Conservation (phyloP, 2,888 invertebrate genomes). For the Scelioninae gen. 2 region DNA sequence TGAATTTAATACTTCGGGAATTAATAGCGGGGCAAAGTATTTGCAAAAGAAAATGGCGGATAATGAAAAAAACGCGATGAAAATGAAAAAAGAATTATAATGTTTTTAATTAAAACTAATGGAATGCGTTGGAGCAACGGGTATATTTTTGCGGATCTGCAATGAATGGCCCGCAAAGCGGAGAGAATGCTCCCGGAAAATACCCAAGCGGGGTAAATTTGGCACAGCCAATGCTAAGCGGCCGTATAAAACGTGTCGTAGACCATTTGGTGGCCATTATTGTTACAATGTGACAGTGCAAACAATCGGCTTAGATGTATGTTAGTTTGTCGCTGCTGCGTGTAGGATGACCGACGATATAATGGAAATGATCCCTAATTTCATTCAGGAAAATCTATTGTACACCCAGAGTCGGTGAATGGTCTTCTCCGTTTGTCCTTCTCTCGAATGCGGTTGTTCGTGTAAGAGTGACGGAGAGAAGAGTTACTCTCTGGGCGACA, state of each 20-base stretch:
- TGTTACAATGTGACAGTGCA: conserved; percentile 27
- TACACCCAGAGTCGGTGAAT: too few species aligned
- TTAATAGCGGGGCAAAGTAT: too few species aligned
- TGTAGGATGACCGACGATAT: not conserved
- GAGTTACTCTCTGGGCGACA: too few species aligned
- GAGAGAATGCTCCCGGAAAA: conserved; percentile 11
- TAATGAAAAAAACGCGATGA: not conserved
- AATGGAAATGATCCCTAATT: conserved; percentile 5
- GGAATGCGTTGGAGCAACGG: not conserved
- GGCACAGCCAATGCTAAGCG: conserved; percentile 1
- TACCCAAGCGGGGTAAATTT: conserved; percentile 19
- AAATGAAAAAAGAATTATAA: not conserved
- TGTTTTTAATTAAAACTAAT: conserved; percentile 26
- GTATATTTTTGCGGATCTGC: conserved; percentile 8
- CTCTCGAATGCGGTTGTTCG: too few species aligned
- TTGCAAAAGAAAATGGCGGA: too few species aligned
- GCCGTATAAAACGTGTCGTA: conserved; percentile 7
- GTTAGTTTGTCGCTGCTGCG: not conserved
- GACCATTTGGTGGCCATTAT: conserved; percentile 36
- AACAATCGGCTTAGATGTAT: conserved; percentile 19
- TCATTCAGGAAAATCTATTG: not conserved
- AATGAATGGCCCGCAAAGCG: conserved; percentile 13
- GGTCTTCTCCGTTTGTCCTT: too few species aligned
- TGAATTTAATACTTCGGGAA: too few species aligned
- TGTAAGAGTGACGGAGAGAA: too few species aligned